Evolutionary conservation across 2,797 vertebrate genomes (phyloP).

Genomic region (Amblyraja radiata): DNA sequence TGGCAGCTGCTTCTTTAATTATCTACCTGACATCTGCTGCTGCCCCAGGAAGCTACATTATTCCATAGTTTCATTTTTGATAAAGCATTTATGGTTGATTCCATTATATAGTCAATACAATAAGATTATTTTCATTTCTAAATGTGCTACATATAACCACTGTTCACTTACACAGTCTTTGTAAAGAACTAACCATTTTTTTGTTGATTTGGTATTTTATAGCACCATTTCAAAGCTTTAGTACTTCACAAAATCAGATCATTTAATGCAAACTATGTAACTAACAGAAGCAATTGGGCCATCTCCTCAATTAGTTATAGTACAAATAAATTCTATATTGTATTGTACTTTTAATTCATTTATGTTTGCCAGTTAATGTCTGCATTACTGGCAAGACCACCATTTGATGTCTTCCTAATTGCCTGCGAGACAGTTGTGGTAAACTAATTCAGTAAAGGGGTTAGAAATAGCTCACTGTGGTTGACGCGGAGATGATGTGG

Average conservation of each 20-base stretch:
- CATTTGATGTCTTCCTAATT: too few species aligned
- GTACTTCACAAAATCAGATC: not conserved
- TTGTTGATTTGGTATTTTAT: not conserved
- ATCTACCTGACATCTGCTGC: not conserved
- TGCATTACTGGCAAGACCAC: too few species aligned
- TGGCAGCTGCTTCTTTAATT: not conserved
- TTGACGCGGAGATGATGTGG: too few species aligned
- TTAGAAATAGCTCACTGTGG: not conserved
- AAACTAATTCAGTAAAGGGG: too few species aligned
- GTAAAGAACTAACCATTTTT: not conserved
- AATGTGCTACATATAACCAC: not conserved
- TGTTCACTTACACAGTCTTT: not conserved
- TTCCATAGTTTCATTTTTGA: constrained; percentile 7
- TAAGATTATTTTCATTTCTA: not conserved
- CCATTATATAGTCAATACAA: not conserved
- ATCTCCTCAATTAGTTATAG: not conserved
- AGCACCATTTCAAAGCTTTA: not conserved
- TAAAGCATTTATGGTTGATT: not conserved
- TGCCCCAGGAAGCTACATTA: not conserved
- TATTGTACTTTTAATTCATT: not conserved
- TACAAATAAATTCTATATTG: not conserved
- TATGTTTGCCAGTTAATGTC: too few species aligned
- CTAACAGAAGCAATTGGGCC: too few species aligned
- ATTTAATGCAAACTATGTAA: not conserved
- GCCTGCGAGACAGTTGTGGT: too few species aligned